Base-by-base conservation (phyloP, 2,888 invertebrate species). In the Trissolcus japonicus region DNA sequence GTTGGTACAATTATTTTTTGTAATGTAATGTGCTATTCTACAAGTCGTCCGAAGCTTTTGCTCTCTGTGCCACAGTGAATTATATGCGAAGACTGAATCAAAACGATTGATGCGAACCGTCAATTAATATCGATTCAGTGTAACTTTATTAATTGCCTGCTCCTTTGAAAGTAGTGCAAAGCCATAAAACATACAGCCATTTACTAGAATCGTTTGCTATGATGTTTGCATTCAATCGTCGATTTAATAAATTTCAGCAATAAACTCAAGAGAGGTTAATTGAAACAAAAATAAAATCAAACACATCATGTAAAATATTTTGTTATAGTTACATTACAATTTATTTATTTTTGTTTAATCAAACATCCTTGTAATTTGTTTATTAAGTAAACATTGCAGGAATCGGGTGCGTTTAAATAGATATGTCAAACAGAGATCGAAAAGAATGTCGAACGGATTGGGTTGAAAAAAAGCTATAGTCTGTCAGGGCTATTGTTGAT, bases 91-190 rank as follows among this genome's bases (percentile, higher is more conserved):
- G 17, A 63, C 50, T 57, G 54, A 51, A 17, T 6, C 19, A 54
- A 17, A 14, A 19, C 54, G 68, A 76, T 65, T 56, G 69, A 71
- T 66, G 55, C 53, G 63, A 66, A 51, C 66, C 60, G 71, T 74
- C 69, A 69, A 78, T 78, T 78, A 66, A 66, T 74, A 78, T 78
- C 66, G 71, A 60, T 61, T 68, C 53, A 60, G 55, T 56, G 57
- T 16, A 43, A 56, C 60, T 69, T 48, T 69, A 73, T 77, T 73
- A 77, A 73, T 77, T 73, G 61, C 46, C 9, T 9, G 35, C 35
- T 35, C 35, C 35, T 35, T 9, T 35, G 35, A 35, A 35, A 35
- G 35, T 35, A 35, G 35, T 35, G 56, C 51, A 50, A 21, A 9
- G 54, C 43, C 48, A 53, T 62, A 56, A 76, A 76, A 76, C 51